phyloP scores from a whole-genome alignment of 2,888 invertebrate genomes.

The Mantis religiosa region DNA sequence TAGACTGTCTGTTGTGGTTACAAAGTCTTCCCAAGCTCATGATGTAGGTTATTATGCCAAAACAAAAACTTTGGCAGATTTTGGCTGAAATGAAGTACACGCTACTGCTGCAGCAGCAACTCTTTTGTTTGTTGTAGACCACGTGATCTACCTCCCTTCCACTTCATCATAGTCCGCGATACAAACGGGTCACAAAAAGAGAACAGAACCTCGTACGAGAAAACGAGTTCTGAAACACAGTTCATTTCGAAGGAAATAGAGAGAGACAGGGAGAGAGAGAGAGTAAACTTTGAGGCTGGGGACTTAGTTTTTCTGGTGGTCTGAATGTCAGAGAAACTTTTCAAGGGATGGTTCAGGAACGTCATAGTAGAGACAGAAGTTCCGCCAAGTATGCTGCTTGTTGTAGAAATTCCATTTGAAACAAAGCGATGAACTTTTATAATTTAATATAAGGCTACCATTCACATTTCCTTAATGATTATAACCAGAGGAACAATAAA shows the following conservation, averaged over 20 bases:
- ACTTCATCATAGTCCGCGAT: background rate
- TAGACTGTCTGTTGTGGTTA: too few species aligned
- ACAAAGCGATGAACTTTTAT: too few species aligned
- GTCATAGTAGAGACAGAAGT: background rate
- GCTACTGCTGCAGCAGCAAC: background rate
- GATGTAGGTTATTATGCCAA: too few species aligned
- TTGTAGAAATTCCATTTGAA: too few species aligned
- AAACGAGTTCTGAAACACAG: background rate
- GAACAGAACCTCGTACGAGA: too few species aligned
- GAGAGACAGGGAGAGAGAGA: too few species aligned
- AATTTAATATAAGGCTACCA: too few species aligned
- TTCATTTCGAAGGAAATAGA: background rate
- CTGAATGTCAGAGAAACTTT: background rate
- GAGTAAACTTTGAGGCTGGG: background rate
- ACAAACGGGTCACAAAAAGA: background rate
- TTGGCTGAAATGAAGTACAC: background rate
- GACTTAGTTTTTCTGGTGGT: too few species aligned
- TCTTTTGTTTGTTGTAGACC: background rate
- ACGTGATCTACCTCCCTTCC: background rate
- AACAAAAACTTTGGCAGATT: background rate
- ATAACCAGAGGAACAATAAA: too few species aligned
- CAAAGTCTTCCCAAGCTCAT: too few species aligned
- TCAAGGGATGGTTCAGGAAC: background rate
- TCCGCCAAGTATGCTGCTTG: background rate
- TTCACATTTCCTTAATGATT: too few species aligned